Evolutionary conservation across 2,888 invertebrate genomes (phyloP), one percentile per base, ranked within the genome.

Genomic region (Cylloceria caligata): DNA sequence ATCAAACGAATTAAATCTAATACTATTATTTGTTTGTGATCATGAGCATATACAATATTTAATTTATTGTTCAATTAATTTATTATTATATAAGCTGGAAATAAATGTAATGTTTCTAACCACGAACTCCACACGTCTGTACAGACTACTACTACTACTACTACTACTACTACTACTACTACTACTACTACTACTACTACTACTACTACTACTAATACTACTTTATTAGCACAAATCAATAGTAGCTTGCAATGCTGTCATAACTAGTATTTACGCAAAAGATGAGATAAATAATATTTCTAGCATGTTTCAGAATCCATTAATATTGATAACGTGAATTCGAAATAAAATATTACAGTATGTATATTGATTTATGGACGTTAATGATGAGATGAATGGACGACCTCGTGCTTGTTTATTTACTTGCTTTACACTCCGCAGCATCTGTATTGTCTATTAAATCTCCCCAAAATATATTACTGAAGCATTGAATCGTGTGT

Each of bases 401-500:
- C 60, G 36, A 60, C 30, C 34, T 34, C 34, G 34, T n/a, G 30
- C 60, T 34, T 34, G 60, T 60, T 60, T 34, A 60, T 60, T 60
- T 34, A n/a, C 34, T 60, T 60, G 0, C 60, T 11, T 34, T 16
- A 60, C 60, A 34, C 60, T 34, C 36, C 60, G 19, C 34, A 34
- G 60, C 60, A 60, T 60, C 16, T 34, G 60, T 34, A 60, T 60
- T 34, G 19, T 16, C 34, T 9, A 30, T 36, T 34, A 19, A 34
- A 16, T 16, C 60, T 34, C 9, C 34, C 60, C 9, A 60, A 60
- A 60, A 60, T 19, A 60, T 60, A 60, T 60, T 60, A 60, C 60
- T 34, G 2, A 34, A 60, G 60, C 36, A 30, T 34, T 57, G 34
- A 60, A 60, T 60, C 60, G 9, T 34, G 60, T 19, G 60, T 60